Conservation (phyloP, 1,140 invertebrate species). For the Drosophila nigromelanica region DNA sequence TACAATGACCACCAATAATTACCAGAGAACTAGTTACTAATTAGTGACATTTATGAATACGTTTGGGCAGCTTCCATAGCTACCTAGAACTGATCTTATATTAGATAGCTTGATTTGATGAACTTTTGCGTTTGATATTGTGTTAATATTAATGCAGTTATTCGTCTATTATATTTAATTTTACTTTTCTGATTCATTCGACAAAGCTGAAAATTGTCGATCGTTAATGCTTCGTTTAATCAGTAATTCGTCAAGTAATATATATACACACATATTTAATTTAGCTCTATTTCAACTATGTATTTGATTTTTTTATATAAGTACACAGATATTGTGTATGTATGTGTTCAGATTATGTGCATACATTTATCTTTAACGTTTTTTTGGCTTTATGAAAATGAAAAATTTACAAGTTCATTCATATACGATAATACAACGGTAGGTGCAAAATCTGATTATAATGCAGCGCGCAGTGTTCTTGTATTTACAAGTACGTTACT, state of each 20-base stretch:
- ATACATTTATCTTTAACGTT: constrained; percentile 21
- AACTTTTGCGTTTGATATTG: constrained; percentile 14
- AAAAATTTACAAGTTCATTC: constrained; percentile 22
- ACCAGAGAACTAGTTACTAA: constrained; percentile 73
- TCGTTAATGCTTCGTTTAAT: background rate
- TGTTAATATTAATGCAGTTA: constrained; percentile 24
- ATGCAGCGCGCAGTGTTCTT: constrained; percentile 47
- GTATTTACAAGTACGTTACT: constrained; percentile 44
- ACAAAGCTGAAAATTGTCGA: constrained; percentile 4
- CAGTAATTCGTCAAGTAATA: background rate
- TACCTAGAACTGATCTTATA: constrained; percentile 7
- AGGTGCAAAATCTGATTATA: constrained; percentile 73
- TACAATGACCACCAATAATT: constrained; percentile 55
- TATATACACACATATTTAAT: constrained; percentile 26
- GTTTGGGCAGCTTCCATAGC: constrained; percentile 21
- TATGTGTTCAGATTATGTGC: background rate
- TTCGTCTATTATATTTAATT: constrained; percentile 30
- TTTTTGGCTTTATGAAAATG: constrained; percentile 41
- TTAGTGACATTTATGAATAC: constrained; percentile 59
- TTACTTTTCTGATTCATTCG: constrained; percentile 24
- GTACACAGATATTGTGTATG: constrained; percentile 2
- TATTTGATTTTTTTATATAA: background rate
- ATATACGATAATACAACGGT: constrained; percentile 37
- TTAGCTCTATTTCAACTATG: constrained; percentile 3
- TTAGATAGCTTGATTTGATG: constrained; percentile 26